Evolutionary conservation across 1,140 invertebrate genomes (phyloP).

Genomic region (Harlomillsia oculata): DNA sequence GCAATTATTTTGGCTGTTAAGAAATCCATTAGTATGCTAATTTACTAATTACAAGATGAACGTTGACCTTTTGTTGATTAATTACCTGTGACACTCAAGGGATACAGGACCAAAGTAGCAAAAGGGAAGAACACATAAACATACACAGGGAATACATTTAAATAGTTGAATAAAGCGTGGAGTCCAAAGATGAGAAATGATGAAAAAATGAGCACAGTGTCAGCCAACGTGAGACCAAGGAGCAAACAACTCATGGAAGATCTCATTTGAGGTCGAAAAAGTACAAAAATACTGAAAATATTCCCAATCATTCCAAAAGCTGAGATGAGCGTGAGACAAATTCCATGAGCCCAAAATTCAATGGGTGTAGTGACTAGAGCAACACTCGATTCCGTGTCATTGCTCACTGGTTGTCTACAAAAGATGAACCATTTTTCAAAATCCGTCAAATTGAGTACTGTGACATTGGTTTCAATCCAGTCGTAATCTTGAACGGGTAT

Average conservation of each 20-base stretch:
- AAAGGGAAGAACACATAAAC: background rate
- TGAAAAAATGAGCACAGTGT: constrained; percentile 74
- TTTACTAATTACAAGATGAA: no score
- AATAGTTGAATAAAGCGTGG: constrained; percentile 68
- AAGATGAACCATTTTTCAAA: no score
- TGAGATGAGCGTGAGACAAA: constrained; percentile 69
- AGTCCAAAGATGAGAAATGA: constrained; percentile 78
- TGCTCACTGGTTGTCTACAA: no score
- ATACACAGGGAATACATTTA: constrained; percentile 38
- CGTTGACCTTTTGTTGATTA: no score
- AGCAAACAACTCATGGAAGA: constrained; percentile 87
- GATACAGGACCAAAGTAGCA: background rate
- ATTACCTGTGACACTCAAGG: background rate
- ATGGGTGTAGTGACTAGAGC: no score
- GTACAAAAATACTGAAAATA: constrained; percentile 74
- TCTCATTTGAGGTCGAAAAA: constrained; percentile 72
- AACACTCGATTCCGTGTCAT: no score
- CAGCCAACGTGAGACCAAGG: constrained; percentile 77
- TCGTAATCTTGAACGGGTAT: no score
- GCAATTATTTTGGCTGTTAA: no score
- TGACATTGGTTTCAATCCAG: no score
- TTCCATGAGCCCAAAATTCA: no score
- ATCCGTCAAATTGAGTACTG: no score
- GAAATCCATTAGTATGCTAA: no score
- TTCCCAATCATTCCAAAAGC: constrained; percentile 78